Percentiles rank a stretch among this genome's conserved stretches.
Evolutionary conservation across 1,140 invertebrate species (phyloP).

Genomic region (Portunus trituberculatus): DNA sequence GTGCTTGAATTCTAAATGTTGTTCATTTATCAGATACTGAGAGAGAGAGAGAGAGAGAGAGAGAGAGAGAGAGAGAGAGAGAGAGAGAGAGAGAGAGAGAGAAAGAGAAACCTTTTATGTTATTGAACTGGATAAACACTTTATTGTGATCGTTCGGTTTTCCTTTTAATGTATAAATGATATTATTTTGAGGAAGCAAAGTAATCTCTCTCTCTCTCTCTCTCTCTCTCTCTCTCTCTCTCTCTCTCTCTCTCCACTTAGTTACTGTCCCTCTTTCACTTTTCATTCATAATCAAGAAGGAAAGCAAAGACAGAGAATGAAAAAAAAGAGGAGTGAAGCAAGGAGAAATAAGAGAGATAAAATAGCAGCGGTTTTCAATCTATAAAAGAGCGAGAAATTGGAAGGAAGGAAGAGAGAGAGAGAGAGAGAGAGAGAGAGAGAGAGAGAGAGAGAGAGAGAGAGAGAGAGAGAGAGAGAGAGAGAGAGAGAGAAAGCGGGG

Average conservation of each 20-base stretch:
- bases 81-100: not conserved
- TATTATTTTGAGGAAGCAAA: not conserved
- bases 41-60: not conserved
- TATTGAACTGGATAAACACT: not conserved
- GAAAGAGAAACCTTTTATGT: not conserved
- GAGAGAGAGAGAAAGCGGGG: not conserved
- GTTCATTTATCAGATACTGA: not conserved
- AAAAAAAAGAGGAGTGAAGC: not conserved
- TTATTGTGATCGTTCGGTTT: no score
- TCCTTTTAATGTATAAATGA: not conserved
- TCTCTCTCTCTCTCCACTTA: no score
- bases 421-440: not conserved
- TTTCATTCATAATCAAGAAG: no score
- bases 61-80: not conserved
- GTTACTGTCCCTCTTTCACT: no score
- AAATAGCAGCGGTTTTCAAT: no score
- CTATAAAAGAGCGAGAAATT: not conserved
- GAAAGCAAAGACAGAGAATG: not conserved
- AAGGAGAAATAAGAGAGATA: no score
- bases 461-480: not conserved
- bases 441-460: slow-evolving; percentile 24
- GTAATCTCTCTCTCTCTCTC: no score
- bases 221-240: no score
- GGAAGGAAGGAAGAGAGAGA: not conserved
- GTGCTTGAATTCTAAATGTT: no score